phyloP scores from a whole-genome alignment of 1,140 invertebrate genomes.

The Anoplolepis gracilipes region DNA sequence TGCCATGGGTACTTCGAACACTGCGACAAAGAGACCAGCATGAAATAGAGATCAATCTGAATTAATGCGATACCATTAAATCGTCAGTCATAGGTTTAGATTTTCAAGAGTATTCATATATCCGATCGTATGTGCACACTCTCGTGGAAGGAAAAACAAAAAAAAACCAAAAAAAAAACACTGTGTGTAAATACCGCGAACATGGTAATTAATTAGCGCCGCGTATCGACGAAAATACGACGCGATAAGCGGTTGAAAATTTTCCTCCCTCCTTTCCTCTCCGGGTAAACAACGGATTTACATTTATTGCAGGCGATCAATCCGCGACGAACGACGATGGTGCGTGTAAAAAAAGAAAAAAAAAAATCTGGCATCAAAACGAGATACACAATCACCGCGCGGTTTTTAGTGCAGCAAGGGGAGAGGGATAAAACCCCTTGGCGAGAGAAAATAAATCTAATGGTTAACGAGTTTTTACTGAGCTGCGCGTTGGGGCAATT shows the following conservation, averaged over 20 bases:
- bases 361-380: constrained; percentile 35
- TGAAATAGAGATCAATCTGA: constrained; percentile 74
- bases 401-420: constrained; percentile 56
- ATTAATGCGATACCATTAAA: constrained; percentile 73
- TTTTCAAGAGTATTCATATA: constrained; percentile 56
- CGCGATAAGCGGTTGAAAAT: constrained; percentile 35
- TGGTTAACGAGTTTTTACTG: constrained; percentile 84
- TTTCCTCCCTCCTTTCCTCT: not conserved
- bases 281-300: constrained; percentile 34
- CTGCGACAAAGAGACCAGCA: constrained; percentile 75
- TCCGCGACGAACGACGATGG: constrained; percentile 21
- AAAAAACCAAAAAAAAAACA: not conserved
- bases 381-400: constrained; percentile 39
- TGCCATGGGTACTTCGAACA: constrained; percentile 74
- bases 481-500: constrained; percentile 79
- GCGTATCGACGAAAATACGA: constrained; percentile 48
- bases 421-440: constrained; percentile 65
- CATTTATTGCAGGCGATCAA: constrained; percentile 52
- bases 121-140: constrained; percentile 8
- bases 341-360: not conserved
- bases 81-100: constrained; percentile 63
- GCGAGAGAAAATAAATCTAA: constrained; percentile 80
- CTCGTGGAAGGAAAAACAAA: constrained; percentile 22
- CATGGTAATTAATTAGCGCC: constrained; percentile 52
- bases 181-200: constrained; percentile 42